Evolutionary conservation across 2,113 vertebrate genomes (phyloP).

Genomic region (Amphilophus citrinellus): DNA sequence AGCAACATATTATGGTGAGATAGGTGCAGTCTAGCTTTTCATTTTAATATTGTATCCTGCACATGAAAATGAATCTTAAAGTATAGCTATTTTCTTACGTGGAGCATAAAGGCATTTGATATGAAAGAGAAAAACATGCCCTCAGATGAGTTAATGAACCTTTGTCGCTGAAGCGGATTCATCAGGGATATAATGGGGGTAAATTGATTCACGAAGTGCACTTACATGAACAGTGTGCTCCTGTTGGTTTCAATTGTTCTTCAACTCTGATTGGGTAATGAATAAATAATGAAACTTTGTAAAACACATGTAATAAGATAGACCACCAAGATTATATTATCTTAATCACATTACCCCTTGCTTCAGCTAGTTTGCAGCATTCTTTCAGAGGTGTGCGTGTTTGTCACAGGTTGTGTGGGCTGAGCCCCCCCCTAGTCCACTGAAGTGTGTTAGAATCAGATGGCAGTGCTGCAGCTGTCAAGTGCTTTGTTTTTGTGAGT

Average conservation of each 20-base stretch:
- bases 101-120: constrained; percentile 38
- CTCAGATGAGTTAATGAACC: constrained; percentile 68
- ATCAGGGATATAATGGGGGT: constrained; percentile 71
- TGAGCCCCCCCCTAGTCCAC: not conserved
- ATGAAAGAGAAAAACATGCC: constrained; percentile 21
- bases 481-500: not conserved
- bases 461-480: not conserved
- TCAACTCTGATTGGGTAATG: constrained; percentile 56
- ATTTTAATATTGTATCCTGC: not conserved
- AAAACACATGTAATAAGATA: constrained; percentile 13
- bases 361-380: not conserved
- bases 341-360: not conserved
- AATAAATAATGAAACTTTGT: constrained; percentile 47
- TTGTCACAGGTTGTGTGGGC: not conserved
- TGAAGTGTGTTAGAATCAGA: constrained; percentile 31
- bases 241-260: constrained; percentile 70
- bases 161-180: constrained; percentile 68
- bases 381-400: not conserved
- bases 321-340: not conserved
- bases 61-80: constrained; percentile 3
- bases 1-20: not conserved
- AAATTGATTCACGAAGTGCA: constrained; percentile 76
- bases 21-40: not conserved
- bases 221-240: constrained; percentile 69
- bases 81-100: constrained; percentile 10